Evolutionary conservation across 2,113 vertebrate genomes (phyloP), one percentile per base, ranked within the genome.

Genomic region (Artemisiospiza belli): DNA sequence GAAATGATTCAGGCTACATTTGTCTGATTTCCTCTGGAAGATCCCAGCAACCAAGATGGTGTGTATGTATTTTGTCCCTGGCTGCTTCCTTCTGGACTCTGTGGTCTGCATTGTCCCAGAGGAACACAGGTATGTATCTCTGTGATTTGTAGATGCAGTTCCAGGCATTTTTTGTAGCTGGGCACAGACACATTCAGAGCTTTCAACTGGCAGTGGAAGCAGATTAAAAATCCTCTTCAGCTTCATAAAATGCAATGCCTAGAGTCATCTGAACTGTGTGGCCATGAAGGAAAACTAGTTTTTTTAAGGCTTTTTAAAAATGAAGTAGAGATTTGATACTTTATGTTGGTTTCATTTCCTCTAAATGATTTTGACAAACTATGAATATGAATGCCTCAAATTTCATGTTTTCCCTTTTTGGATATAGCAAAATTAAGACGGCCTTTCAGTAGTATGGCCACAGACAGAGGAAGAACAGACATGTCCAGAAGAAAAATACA

Each of bases 1-100:
- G 64, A 86, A 63, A 68, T 69, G 1, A 81, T 81, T 93, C 68
- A 88, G 52, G 44, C 44, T 52, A 55, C 59, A 2, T 83, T 91
- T 83, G 43, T 59, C 72, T 2, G 2, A 30, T 95, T 96, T 97
- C 88, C 83, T 94, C 57, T 93, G 68, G 76, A 89, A 90, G 76
- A 61, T 80, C 72, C 16, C 37, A 74, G 76, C 75, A 95, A 90
- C 44, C 41, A 69, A 83, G 85, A 63, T 1, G 0, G 39, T 37
- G 35, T 37, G 47, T 86, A 52, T 86, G 55, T 92, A n/a, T 70
- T 90, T 94, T 93, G 67, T 85, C 59, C 51, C 84, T 63, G 75
- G 24, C 51, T 86, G 61, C 24, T 90, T 92, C 82, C 83, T 91
- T 35, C 87, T 94, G 62, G 37, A 14, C 41, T 69, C 58, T 41